Conservation (phyloP, 2,888 invertebrate species). For the Parelbella ahira region DNA sequence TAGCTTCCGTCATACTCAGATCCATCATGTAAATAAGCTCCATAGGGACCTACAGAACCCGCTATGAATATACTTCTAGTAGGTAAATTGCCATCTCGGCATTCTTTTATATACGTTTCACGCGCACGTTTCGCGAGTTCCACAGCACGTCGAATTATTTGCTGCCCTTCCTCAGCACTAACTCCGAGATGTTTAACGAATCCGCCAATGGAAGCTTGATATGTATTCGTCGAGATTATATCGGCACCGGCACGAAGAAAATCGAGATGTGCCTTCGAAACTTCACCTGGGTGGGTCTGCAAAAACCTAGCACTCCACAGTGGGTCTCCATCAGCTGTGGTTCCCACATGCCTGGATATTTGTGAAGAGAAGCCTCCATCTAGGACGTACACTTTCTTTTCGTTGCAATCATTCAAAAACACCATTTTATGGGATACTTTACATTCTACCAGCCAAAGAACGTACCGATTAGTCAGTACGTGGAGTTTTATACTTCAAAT, state of each 20-base stretch:
- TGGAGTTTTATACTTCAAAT: too few relatives aligned
- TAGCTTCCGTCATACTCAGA: slow-evolving; percentile 95
- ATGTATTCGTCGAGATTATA: slow-evolving; percentile 92
- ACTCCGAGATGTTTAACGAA: slow-evolving; percentile 87
- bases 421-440: slow-evolving; percentile 3
- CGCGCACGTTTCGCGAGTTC: slow-evolving; percentile 85
- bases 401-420: slow-evolving; percentile 27
- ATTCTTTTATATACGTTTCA: slow-evolving; percentile 77
- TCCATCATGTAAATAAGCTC: slow-evolving; percentile 91
- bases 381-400: slow-evolving; percentile 57
- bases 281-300: slow-evolving; percentile 86
- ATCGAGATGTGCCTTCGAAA: slow-evolving; percentile 88
- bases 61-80: slow-evolving; percentile 82
- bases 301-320: slow-evolving; percentile 93
- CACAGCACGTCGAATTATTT: slow-evolving; percentile 87
- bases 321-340: slow-evolving; percentile 89
- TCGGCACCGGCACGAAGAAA: slow-evolving; percentile 93
- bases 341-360: slow-evolving; percentile 84
- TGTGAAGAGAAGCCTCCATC: slow-evolving; percentile 91
- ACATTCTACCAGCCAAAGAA: too few relatives aligned
- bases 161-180: slow-evolving; percentile 83
- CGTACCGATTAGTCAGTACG: too few relatives aligned
- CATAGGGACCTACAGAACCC: slow-evolving; percentile 95
- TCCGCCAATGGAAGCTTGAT: slow-evolving; percentile 90
- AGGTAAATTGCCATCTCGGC: slow-evolving; percentile 37